Percentiles rank a stretch among this genome's conserved stretches.
Evolutionary conservation across 2,888 invertebrate genomes (phyloP).

Genomic region (Drosophila lutescens): DNA sequence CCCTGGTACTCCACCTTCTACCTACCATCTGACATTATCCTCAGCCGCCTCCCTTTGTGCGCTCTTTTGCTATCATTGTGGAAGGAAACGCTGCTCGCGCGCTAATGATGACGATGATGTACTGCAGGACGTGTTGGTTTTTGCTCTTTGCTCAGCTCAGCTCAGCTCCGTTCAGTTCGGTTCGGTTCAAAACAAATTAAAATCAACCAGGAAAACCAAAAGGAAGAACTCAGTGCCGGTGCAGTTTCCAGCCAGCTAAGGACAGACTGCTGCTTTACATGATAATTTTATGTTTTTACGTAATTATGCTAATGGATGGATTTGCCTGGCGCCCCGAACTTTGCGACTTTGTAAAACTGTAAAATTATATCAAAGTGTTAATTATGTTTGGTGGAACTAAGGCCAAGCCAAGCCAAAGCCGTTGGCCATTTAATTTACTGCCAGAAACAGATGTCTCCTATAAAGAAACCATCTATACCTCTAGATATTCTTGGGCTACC

Average conservation of each 20-base stretch:
- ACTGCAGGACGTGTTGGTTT: constrained; percentile 76
- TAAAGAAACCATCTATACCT: background rate
- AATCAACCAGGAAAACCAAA: constrained; percentile 65
- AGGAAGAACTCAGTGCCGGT: constrained; percentile 48
- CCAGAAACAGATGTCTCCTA: constrained; percentile 24
- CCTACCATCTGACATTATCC: constrained; percentile 1
- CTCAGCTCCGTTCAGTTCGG: constrained; percentile 27
- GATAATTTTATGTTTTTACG: constrained; percentile 70
- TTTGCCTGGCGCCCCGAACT: constrained; percentile 55
- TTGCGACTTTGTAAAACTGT: constrained; percentile 58
- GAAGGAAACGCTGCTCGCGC: constrained; percentile 62
- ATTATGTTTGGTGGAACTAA: constrained; percentile 59
- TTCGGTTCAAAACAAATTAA: constrained; percentile 71
- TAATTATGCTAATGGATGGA: constrained; percentile 74
- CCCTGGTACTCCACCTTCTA: background rate
- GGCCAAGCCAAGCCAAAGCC: constrained; percentile 14
- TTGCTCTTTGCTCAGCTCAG: constrained; percentile 55
- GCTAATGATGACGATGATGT: constrained; percentile 79
- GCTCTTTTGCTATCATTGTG: constrained; percentile 37
- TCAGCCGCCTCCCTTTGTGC: constrained; percentile 4
- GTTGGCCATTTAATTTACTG: constrained; percentile 38
- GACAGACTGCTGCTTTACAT: constrained; percentile 56
- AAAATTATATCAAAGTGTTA: constrained; percentile 77
- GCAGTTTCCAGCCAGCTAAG: constrained; percentile 1
- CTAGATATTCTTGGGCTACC: constrained; percentile 13